phyloP scores from a whole-genome alignment of 2,797 vertebrate species.

The Megaceryle alcyon region DNA sequence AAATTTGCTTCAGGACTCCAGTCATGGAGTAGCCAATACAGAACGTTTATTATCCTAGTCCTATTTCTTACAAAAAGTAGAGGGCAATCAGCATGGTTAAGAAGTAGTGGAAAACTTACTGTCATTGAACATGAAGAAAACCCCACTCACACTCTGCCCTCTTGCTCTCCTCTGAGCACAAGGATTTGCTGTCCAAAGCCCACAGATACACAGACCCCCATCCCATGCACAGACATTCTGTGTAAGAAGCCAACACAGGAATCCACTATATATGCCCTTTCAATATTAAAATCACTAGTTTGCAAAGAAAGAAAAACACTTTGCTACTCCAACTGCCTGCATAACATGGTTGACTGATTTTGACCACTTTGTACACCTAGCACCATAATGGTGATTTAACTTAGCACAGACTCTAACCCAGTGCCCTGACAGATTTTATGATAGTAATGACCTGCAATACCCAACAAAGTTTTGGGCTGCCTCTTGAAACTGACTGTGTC shows the following conservation, averaged over 20 bases:
- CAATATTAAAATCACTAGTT: neutral
- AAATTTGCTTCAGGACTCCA: neutral
- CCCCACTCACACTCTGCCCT: neutral
- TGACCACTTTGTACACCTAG: neutral
- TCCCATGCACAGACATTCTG: neutral
- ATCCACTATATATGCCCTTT: neutral
- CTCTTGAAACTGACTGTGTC: neutral
- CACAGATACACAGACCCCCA: neutral
- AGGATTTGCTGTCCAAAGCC: neutral
- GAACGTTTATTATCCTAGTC: neutral
- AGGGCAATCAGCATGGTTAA: neutral
- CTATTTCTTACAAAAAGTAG: neutral
- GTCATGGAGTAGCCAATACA: neutral
- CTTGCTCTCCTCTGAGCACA: neutral
- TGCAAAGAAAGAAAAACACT: neutral
- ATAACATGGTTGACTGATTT: neutral
- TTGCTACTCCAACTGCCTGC: neutral
- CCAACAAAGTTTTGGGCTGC: neutral
- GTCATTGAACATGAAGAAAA: neutral
- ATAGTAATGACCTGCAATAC: neutral
- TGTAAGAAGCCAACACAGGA: neutral
- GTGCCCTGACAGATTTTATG: neutral
- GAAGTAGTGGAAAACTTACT: neutral
- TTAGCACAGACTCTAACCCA: neutral
- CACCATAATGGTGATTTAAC: neutral